phyloP scores from a whole-genome alignment of 2,113 vertebrate species.

The Ancistrus triradiatus region DNA sequence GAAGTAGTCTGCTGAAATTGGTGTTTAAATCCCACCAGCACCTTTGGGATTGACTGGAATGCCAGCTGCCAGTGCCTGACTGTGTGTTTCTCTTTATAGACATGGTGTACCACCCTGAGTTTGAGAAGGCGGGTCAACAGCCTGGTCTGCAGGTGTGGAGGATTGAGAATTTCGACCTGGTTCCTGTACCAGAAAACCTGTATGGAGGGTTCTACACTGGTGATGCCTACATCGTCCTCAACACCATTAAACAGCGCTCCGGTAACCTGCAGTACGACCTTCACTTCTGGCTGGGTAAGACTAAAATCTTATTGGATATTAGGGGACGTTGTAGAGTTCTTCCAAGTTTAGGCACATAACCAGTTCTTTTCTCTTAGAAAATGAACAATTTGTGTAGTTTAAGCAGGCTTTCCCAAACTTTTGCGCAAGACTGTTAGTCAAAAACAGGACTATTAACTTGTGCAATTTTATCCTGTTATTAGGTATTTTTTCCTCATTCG shows the following conservation, averaged over 20 bases:
- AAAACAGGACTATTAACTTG: no score
- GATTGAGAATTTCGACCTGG: conserved; percentile 92
- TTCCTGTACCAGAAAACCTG: conserved; percentile 84
- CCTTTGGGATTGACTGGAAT: no score
- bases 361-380: no score
- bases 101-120: conserved; percentile 89
- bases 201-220: conserved; percentile 91
- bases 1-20: no score
- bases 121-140: conserved; percentile 82
- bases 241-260: conserved; percentile 85
- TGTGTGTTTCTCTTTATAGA: conserved; percentile 65
- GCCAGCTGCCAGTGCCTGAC: conserved; percentile 57
- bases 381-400: no score
- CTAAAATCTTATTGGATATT: not conserved
- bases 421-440: no score
- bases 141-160: conserved; percentile 95
- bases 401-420: no score
- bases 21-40: no score
- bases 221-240: conserved; percentile 90
- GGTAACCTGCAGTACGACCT: conserved; percentile 90
- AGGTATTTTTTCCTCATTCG: no score
- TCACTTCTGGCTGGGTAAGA: conserved; percentile 94
- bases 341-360: no score
- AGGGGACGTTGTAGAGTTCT: no score
- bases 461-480: no score